Evolutionary conservation across 2,113 vertebrate species (phyloP), one percentile per base, ranked within the genome.

Genomic region (Rhea americana): DNA sequence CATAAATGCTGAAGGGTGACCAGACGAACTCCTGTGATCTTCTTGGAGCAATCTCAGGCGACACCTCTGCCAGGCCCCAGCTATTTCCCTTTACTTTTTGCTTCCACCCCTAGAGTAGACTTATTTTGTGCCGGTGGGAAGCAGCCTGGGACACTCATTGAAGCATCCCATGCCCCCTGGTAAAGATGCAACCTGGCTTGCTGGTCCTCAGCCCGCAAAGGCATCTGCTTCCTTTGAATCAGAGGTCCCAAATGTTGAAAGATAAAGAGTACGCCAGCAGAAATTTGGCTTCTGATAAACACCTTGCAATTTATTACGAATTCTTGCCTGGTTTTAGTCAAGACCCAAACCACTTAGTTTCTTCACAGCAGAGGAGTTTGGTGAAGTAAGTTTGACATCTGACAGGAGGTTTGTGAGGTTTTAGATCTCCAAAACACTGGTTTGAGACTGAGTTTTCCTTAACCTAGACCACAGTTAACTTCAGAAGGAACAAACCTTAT

Each of bases 111-210:
- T 59, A 78, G n/a, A 73, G 35, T 41, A 55, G 66, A 59, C 87
- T 3, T 17, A 15, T 28, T 82, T 45, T 67, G 6, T 45, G 48
- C 19, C 19, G 12, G 39, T 53, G 78, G 37, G 43, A 82, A 85
- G 59, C 0, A 6, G 15, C 39, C 63, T 18, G 1, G 3, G 35
- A 71, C 3, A 1, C 14, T 56, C 19, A 12, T 0, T 8, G 28
- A 35, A 8, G 17, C 30, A 71, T 41, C 55, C 55, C 15, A 5
- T 30, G 55, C 18, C 28, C 55, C 45, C 15, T 32, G 55, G 16
- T 32, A 11, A 58, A 32, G 28, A 32, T 32, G 55, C 30, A 58
- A 30, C 55, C 55, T 32, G 55, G 17, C 28, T 30, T 10, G 28
- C 55, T 32, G 55, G 55, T 58, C 55, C 55, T 58, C 55, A 58